Conservation (phyloP, 2,113 vertebrate species). For the Tychaedon coryphoeus region DNA sequence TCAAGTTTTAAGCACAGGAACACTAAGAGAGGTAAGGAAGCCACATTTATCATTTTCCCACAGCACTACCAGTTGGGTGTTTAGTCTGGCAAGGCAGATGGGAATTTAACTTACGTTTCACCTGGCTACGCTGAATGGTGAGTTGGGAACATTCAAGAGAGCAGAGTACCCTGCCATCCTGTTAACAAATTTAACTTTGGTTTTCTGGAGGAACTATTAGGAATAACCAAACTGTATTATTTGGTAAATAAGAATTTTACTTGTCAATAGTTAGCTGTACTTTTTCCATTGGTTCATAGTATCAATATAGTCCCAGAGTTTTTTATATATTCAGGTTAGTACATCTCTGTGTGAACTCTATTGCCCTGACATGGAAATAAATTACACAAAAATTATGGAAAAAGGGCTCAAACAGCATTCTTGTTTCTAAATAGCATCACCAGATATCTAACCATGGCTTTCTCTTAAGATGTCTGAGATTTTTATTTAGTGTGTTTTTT, state of each 20-base stretch:
- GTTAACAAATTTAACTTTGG: not conserved
- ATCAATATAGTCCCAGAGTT: not conserved
- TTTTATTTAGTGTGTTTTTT: not conserved
- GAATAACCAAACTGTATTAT: not conserved
- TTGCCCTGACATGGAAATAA: not conserved
- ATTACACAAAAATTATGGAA: not conserved
- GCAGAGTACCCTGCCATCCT: accelerated
- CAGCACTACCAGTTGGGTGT: not conserved
- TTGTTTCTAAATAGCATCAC: not conserved
- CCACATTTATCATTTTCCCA: not conserved
- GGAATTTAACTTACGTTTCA: not conserved
- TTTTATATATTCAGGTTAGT: not conserved
- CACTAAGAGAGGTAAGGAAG: not conserved
- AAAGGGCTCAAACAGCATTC: not conserved
- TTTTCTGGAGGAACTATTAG: not conserved
- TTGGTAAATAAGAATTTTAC: not conserved
- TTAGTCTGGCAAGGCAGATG: not conserved
- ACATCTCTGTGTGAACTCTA: not conserved
- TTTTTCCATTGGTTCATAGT: not conserved
- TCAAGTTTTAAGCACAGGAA: not conserved
- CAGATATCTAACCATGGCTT: not conserved
- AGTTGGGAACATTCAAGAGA: not conserved
- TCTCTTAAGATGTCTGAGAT: not conserved
- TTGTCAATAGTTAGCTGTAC: not conserved
- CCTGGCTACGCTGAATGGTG: not conserved